These are phyloP conservation scores for Orchestia grillus DNA, from an alignment of 1,140 invertebrate genomes.

Conservation along the genomic window DNA sequence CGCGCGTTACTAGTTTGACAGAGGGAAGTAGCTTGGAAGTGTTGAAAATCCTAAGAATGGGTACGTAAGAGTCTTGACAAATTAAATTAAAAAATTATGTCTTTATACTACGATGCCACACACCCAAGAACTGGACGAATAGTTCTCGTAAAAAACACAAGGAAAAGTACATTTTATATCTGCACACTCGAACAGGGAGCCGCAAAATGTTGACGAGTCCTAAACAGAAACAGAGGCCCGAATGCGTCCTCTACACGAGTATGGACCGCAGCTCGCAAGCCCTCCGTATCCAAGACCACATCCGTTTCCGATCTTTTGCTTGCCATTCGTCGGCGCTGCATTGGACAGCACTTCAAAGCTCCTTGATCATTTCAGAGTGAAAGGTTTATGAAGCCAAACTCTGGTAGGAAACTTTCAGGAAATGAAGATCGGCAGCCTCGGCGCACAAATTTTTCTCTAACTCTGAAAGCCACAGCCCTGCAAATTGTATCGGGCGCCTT, in stretches of 20 bases:
- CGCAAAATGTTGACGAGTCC: not conserved
- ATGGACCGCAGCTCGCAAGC: not conserved
- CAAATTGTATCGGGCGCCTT: not conserved
- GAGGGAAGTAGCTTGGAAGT: too few species aligned
- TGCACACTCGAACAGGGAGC: not conserved
- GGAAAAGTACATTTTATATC: not conserved
- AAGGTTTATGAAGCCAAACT: constrained; percentile 33
- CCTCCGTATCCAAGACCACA: too few species aligned
- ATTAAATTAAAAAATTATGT: too few species aligned
- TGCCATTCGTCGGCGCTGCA: not conserved
- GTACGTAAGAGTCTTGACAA: too few species aligned
- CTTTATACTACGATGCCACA: too few species aligned
- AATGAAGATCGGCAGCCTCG: constrained; percentile 46
- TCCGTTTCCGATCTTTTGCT: not conserved
- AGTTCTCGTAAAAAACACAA: not conserved
- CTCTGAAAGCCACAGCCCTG: not conserved
- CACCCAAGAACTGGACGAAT: not conserved
- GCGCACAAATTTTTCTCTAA: not conserved
- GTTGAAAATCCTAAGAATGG: too few species aligned
- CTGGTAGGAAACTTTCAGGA: constrained; percentile 22
- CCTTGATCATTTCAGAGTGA: constrained; percentile 51
- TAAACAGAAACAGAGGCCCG: too few species aligned
- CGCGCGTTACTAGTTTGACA: too few species aligned
- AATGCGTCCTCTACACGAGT: too few species aligned
- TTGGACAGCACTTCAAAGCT: not conserved